Evolutionary conservation across 2,888 invertebrate genomes (phyloP), one percentile per base, ranked within the genome.

Genomic region (Synergus gifuensis): DNA sequence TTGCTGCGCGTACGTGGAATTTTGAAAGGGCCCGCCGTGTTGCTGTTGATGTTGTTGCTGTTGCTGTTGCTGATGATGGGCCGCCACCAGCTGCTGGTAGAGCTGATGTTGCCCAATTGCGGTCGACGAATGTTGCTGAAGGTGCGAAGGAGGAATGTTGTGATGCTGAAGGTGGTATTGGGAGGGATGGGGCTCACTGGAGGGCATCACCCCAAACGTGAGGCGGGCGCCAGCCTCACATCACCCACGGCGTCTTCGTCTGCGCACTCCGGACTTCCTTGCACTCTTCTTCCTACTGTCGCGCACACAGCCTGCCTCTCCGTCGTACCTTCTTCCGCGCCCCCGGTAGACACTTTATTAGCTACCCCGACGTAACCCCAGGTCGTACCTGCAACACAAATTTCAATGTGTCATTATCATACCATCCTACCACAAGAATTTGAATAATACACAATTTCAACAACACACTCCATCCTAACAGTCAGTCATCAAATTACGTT

Each of bases 171-270:
- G 91, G 88, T 91, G 91, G 91, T 91, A 91, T 88, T 90, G 91
- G 86, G 91, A 88, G 90, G 91, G 91, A 91, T 91, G 91, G 88
- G 91, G 91, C 91, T 91, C 91, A 91, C 91, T 91, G 91, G 91
- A 91, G 91, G 91, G 91, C 91, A 91, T 91, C 91, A 91, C 91
- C 91, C 91, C 91, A 91, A 89, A 89, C 91, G 91, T 90, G 90
- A 91, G 91, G 91, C 91, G 90, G 87, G 88, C 90, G 88, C 88
- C 90, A 91, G 91, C 91, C 91, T 91, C 91, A 91, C 91, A 91
- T 91, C 91, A 91, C 91, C 91, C 87, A 89, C 88, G 87, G 90
- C 89, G 89, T 87, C 87, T 87, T 85, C 88, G 87, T 84, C 87
- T 86, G 84, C 88, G 85, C 86, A 87, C 86, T 86, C 84, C 85